phyloP scores from a whole-genome alignment of 2,113 vertebrate species.

The Apus apus region DNA sequence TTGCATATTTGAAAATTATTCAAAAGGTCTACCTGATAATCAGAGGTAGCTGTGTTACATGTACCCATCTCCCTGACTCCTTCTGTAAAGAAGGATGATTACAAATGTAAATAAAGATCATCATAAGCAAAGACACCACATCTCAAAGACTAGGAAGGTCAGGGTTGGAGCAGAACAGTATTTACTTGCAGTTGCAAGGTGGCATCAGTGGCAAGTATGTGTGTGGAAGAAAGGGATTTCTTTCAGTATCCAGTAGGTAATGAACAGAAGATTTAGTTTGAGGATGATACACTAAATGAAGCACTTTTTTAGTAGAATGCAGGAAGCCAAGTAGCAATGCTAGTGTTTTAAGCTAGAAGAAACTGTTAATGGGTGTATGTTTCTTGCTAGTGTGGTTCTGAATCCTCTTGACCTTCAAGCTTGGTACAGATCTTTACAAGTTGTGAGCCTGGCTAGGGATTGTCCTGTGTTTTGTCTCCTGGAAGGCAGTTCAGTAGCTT shows the following conservation, averaged over 20 bases:
- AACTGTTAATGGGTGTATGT: background rate
- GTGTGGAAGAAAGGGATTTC: background rate
- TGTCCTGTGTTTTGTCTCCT: background rate
- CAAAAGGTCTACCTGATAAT: background rate
- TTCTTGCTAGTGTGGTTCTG: background rate
- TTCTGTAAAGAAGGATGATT: background rate
- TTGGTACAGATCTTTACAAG: background rate
- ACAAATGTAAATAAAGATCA: background rate
- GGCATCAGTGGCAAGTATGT: background rate
- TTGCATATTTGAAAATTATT: constrained; percentile 19
- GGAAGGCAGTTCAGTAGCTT: background rate
- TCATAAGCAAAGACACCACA: background rate
- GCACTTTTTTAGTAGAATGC: background rate
- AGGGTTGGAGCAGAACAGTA: background rate
- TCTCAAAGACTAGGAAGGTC: background rate
- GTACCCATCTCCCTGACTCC: background rate
- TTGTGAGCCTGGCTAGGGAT: background rate
- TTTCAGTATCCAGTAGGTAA: background rate
- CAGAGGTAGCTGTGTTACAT: background rate
- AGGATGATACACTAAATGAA: background rate
- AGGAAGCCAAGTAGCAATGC: background rate
- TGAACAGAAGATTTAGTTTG: background rate
- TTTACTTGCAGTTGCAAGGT: background rate
- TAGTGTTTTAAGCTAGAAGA: background rate
- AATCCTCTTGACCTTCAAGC: background rate